Conservation (phyloP, 2,797 vertebrate species). For the Scolopax bukidnonensis region DNA sequence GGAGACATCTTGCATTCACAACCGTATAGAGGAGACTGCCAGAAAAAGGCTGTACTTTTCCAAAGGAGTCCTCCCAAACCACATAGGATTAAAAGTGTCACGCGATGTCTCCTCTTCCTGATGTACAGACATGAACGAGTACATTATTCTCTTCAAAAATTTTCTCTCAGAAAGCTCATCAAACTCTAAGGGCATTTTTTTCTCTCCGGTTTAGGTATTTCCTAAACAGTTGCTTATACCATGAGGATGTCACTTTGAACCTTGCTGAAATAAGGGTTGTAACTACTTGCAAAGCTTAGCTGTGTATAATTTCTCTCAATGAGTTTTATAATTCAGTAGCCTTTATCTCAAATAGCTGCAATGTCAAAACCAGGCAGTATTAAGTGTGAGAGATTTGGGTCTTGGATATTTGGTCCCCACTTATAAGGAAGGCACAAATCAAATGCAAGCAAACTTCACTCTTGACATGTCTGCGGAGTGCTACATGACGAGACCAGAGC, state of each 20-base stretch:
- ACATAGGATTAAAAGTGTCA: neutral
- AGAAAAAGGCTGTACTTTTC: neutral
- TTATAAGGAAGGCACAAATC: constrained; percentile 42
- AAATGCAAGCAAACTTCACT: constrained; percentile 21
- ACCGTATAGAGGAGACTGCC: neutral
- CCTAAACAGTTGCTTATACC: neutral
- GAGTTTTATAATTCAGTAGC: neutral
- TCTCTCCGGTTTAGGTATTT: neutral
- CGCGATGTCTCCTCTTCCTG: neutral
- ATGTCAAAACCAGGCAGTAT: constrained; percentile 13
- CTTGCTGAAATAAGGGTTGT: neutral
- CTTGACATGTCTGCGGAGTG: constrained; percentile 33
- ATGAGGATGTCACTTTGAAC: neutral
- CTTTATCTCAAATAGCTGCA: neutral
- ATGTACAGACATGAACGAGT: neutral
- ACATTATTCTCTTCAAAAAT: neutral
- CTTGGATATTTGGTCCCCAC: neutral
- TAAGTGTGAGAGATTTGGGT: constrained; percentile 14
- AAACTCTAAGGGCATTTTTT: neutral
- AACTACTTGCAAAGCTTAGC: neutral
- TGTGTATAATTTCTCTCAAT: neutral
- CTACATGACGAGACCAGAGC: neutral
- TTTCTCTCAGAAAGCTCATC: neutral
- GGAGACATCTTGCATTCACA: neutral
- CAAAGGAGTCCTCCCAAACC: neutral